A percentile compares a stretch with the other conserved stretches of the same genome.
Conservation (phyloP, 1,140 invertebrate species). For the Drosophila nigrodunni region DNA sequence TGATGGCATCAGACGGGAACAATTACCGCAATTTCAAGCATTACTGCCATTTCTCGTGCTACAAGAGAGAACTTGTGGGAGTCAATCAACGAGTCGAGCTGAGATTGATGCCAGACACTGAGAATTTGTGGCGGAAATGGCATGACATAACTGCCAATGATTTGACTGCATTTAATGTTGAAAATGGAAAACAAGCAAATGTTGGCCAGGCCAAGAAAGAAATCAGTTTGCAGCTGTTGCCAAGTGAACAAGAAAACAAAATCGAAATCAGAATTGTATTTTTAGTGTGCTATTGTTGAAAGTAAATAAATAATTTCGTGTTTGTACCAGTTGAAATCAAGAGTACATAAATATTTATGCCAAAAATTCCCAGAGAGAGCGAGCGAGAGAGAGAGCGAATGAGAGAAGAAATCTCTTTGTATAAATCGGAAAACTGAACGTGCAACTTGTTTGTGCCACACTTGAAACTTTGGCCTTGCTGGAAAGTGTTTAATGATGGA, state of each 20-base stretch:
- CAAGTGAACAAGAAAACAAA: neutral
- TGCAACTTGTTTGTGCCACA: constrained; percentile 26
- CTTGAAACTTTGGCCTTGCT: constrained; percentile 36
- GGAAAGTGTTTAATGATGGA: constrained; percentile 38
- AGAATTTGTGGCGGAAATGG: constrained; percentile 37
- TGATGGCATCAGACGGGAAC: constrained; percentile 57
- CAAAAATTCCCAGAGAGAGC: neutral
- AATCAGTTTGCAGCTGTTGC: constrained; percentile 1
- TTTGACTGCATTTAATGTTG: neutral
- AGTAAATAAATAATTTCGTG: constrained; percentile 59
- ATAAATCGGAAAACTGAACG: neutral
- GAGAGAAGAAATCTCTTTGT: neutral
- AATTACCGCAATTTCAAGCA: constrained; percentile 64
- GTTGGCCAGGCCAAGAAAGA: constrained; percentile 8
- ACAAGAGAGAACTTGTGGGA: constrained; percentile 56
- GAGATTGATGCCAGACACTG: constrained; percentile 55
- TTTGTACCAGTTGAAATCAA: constrained; percentile 38
- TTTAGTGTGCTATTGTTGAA: neutral
- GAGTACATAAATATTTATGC: constrained; percentile 19
- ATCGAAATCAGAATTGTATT: neutral
- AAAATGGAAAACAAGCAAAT: constrained; percentile 26
- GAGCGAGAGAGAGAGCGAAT: neutral
- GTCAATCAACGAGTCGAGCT: constrained; percentile 57
- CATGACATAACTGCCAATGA: constrained; percentile 60
- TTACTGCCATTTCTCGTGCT: constrained; percentile 12